Conservation (phyloP, 1,140 invertebrate genomes). For the Periplaneta americana region DNA sequence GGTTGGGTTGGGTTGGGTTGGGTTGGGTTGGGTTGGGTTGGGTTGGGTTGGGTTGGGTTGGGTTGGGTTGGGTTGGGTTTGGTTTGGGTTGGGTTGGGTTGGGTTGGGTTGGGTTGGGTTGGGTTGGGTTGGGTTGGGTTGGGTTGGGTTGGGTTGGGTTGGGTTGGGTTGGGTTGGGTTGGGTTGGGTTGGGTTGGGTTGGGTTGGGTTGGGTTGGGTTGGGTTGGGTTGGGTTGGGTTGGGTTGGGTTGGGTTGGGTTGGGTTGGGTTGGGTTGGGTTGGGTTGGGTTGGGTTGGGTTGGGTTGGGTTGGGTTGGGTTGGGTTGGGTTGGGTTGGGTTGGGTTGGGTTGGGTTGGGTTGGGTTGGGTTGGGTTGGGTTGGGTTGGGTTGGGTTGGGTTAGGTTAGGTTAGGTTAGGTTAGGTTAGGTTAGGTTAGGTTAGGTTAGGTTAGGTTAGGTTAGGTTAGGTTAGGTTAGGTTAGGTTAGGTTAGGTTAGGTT, state of each 20-base stretch:
- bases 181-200: background rate
- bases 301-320: background rate
- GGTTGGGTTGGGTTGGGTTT: no score
- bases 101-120: no score
- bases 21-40: no score
- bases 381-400: background rate
- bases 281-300: background rate
- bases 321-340: constrained; percentile 2
- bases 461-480: background rate
- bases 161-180: background rate
- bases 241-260: background rate
- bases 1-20: no score
- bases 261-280: background rate
- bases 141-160: background rate
- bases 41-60: no score
- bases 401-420: background rate
- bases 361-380: background rate
- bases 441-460: background rate
- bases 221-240: background rate
- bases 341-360: constrained; percentile 5
- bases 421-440: background rate
- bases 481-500: background rate
- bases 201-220: background rate
- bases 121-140: background rate
- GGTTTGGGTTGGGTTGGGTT: no score